Evolutionary conservation across 2,113 vertebrate genomes (phyloP).

Genomic region (Cyanoramphus novaezelandiae): DNA sequence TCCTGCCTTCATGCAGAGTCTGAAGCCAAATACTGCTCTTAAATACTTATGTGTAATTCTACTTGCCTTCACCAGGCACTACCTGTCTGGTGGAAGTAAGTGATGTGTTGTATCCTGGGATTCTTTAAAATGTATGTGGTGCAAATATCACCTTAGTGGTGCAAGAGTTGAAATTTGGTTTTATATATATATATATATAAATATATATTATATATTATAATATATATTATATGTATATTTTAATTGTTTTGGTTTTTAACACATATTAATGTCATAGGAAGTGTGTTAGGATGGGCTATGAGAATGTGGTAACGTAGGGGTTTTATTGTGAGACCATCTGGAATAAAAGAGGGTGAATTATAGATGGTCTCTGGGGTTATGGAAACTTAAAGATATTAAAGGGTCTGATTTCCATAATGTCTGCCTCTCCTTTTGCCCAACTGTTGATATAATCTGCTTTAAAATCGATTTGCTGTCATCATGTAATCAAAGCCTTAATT

Average conservation of each 20-base stretch:
- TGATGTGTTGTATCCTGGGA: background rate
- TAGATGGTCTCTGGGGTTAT: slow-evolving; percentile 61
- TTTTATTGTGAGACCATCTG: slow-evolving; percentile 47
- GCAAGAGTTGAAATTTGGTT: background rate
- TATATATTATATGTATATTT: too few species aligned
- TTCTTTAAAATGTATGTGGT: background rate
- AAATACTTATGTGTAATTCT: slow-evolving; percentile 36
- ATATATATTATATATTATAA: too few species aligned
- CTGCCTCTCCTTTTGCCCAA: slow-evolving; percentile 59
- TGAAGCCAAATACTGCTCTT: slow-evolving; percentile 57
- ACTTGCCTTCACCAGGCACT: slow-evolving; percentile 30
- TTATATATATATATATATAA: background rate
- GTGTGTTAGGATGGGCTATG: slow-evolving; percentile 22
- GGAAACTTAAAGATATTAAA: slow-evolving; percentile 60
- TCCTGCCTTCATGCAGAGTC: slow-evolving; percentile 10
- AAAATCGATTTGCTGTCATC: slow-evolving; percentile 68
- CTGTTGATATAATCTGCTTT: slow-evolving; percentile 70
- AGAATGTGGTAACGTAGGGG: slow-evolving; percentile 26
- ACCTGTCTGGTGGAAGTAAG: slow-evolving; percentile 17
- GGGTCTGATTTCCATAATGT: slow-evolving; percentile 66
- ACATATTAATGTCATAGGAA: background rate
- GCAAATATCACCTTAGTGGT: background rate
- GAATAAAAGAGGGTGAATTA: slow-evolving; percentile 61
- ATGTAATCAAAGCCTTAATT: slow-evolving; percentile 66
- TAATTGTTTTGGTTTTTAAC: background rate